phyloP scores from a whole-genome alignment of 2,888 invertebrate genomes.

The Caenorhabditis panamensis region DNA sequence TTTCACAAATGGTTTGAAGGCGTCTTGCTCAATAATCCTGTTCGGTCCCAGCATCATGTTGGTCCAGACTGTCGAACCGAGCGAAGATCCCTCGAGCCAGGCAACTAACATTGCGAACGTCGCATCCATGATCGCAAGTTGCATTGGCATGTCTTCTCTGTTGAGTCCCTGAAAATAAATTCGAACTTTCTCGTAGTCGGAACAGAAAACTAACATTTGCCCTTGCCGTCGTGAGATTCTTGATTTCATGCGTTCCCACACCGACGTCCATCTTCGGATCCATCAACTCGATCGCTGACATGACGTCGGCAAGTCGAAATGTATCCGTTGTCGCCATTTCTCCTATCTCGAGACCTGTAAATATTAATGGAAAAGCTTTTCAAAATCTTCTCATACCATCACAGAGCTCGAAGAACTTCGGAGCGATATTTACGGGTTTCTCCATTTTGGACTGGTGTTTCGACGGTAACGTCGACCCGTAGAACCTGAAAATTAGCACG shows the following conservation, averaged over 20 bases:
- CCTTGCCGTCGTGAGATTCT: slow-evolving; percentile 20
- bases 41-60: slow-evolving; percentile 64
- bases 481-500: slow-evolving; percentile 24
- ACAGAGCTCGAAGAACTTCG: slow-evolving; percentile 48
- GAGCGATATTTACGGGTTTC: slow-evolving; percentile 21
- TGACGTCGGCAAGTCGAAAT: slow-evolving; percentile 90
- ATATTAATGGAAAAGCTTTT: background rate
- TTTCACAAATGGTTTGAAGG: slow-evolving; percentile 95
- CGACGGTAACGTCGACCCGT: slow-evolving; percentile 29
- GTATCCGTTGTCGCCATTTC: slow-evolving; percentile 48
- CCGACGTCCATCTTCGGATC: slow-evolving; percentile 99
- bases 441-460: slow-evolving; percentile 17
- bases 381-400: slow-evolving; percentile 20
- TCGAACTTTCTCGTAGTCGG: too few relatives aligned
- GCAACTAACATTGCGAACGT: slow-evolving; percentile 93
- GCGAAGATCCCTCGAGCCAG: slow-evolving; percentile 96
- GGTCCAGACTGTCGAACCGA: slow-evolving; percentile 91
- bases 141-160: slow-evolving; percentile 84
- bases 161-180: slow-evolving; percentile 47
- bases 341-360: slow-evolving; percentile 65
- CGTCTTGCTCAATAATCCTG: slow-evolving; percentile 14
- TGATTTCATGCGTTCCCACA: slow-evolving; percentile 86
- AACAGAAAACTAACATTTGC: slow-evolving; percentile 23
- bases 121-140: slow-evolving; percentile 94
- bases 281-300: slow-evolving; percentile 99